phyloP scores from a whole-genome alignment of 2,113 vertebrate genomes.

The Halcyon malimbica region DNA sequence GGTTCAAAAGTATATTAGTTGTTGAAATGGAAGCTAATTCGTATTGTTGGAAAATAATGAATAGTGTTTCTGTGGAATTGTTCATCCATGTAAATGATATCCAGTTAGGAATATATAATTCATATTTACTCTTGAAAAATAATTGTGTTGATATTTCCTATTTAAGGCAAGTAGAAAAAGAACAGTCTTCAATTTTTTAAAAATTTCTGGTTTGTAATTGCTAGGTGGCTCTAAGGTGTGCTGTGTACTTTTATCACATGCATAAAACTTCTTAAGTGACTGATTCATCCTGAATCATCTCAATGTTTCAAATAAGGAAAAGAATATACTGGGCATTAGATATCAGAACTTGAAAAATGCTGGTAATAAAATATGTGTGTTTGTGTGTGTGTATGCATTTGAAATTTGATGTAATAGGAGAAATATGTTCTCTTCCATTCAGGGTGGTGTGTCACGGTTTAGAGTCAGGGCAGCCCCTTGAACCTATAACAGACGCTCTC shows the following conservation, averaged over 20 bases:
- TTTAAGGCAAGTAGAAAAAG: neutral
- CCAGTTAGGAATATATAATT: neutral
- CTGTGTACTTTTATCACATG: accelerated
- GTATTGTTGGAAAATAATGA: neutral
- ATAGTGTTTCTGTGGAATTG: neutral
- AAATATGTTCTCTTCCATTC: neutral
- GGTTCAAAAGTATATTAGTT: neutral
- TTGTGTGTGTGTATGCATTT: accelerated
- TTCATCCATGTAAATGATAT: neutral
- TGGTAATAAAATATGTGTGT: neutral
- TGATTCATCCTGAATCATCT: neutral
- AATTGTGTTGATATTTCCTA: neutral
- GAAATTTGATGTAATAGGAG: neutral
- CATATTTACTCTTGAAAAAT: neutral
- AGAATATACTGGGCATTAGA: neutral
- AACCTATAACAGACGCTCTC: no score
- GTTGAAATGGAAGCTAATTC: neutral
- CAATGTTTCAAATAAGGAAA: neutral
- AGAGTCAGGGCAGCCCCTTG: no score
- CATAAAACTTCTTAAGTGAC: neutral
- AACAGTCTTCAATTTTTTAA: accelerated
- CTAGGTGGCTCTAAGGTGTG: neutral
- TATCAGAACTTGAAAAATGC: neutral
- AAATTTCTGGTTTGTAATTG: neutral
- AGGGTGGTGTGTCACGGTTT: no score